Evolutionary conservation across 2,113 vertebrate species (phyloP).

Genomic region (Alexandromys fortis): DNA sequence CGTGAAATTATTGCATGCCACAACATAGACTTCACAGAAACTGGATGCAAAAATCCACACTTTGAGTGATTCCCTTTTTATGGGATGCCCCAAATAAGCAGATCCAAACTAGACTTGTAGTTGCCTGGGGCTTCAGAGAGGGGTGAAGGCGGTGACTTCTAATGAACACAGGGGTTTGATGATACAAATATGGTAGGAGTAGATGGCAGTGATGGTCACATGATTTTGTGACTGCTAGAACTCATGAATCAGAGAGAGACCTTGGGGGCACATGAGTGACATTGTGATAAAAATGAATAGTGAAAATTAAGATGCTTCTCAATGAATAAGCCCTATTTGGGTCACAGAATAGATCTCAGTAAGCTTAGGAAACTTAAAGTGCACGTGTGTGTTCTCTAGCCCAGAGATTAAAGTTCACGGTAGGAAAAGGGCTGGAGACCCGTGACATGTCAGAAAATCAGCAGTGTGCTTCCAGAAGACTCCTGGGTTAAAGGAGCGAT

Average conservation of each 20-base stretch:
- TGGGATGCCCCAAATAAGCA: not conserved
- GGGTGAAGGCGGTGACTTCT: not conserved
- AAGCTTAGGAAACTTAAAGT: not conserved
- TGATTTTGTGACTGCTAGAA: not conserved
- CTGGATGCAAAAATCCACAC: not conserved
- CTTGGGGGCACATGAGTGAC: not conserved
- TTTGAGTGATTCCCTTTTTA: not conserved
- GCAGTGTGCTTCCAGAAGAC: not conserved
- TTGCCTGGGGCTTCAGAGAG: not conserved
- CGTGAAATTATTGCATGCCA: not conserved
- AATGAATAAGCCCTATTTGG: slow-evolving; percentile 3
- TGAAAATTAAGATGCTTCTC: slow-evolving; percentile 44
- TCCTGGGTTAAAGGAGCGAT: slow-evolving; percentile 13
- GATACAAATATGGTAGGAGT: not conserved
- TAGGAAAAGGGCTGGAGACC: not conserved
- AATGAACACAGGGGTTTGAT: not conserved
- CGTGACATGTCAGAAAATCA: slow-evolving; percentile 1
- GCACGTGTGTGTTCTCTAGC: not conserved
- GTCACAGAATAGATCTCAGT: slow-evolving; percentile 14
- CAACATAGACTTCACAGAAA: not conserved
- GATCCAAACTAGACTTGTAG: not conserved
- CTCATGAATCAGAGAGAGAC: not conserved
- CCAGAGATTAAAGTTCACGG: not conserved
- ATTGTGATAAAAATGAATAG: not conserved
- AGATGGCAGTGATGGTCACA: not conserved